A percentile compares a stretch with the other conserved stretches of the same genome.
phyloP scores from a whole-genome alignment of 2,797 vertebrate genomes.

The Triplophysa yarkandensis region DNA sequence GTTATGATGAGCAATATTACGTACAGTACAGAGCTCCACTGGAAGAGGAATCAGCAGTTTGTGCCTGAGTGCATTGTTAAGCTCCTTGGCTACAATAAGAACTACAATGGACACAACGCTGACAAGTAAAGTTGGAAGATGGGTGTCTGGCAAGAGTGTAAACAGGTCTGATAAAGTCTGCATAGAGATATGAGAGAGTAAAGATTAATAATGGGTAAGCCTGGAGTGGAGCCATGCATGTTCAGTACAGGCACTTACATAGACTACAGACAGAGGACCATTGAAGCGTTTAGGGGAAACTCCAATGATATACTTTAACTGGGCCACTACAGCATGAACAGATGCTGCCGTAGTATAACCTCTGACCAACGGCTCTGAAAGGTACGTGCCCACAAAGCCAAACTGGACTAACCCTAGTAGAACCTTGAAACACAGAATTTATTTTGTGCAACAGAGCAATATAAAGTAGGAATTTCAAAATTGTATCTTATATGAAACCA shows the following conservation, averaged over 20 bases:
- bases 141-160: conserved; percentile 77
- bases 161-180: conserved; percentile 87
- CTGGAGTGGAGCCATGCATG: not conserved
- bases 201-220: not conserved
- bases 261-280: conserved; percentile 78
- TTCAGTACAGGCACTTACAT: conserved; percentile 63
- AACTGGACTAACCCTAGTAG: conserved; percentile 88
- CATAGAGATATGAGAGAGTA: conserved; percentile 24
- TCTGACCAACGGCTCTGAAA: conserved; percentile 91
- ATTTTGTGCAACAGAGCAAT: not conserved
- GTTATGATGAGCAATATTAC: too few species aligned
- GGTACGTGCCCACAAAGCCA: conserved; percentile 94
- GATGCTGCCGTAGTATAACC: conserved; percentile 92
- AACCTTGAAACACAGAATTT: conserved; percentile 73
- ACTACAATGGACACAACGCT: conserved; percentile 79
- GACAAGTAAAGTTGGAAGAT: conserved; percentile 82
- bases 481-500: not conserved
- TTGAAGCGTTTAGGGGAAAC: conserved; percentile 72
- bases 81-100: conserved; percentile 83
- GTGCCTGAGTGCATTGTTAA: conserved; percentile 79
- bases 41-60: conserved; percentile 88
- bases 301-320: conserved; percentile 90
- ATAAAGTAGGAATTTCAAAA: not conserved
- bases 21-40: conserved; percentile 89
- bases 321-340: conserved; percentile 86